A percentile compares a stretch with the other conserved stretches of the same genome.
These are phyloP conservation scores for Brachyrhaphis roseni DNA, from an alignment of 2,797 vertebrate species.

Conservation along the genomic window DNA sequence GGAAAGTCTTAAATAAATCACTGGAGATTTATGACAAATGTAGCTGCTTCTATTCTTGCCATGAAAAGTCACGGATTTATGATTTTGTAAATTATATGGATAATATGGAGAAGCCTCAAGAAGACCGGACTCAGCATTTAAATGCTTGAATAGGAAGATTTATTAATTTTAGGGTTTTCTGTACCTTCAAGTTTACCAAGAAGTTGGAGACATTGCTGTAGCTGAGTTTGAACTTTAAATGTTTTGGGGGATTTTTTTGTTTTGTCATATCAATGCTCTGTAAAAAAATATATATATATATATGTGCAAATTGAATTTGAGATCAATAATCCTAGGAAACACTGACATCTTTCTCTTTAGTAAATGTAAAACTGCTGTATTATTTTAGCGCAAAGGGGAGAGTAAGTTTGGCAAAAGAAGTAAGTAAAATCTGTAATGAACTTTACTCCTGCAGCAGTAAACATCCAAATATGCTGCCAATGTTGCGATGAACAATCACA, in stretches of 20 bases:
- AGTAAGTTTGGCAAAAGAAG: neutral
- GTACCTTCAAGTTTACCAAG: neutral
- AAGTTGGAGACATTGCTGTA: neutral
- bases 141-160: neutral
- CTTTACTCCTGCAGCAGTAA: no score
- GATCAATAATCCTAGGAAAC: neutral
- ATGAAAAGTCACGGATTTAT: conserved; percentile 3
- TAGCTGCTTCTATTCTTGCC: conserved; percentile 4
- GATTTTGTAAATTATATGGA: conserved; percentile 20
- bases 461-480: no score
- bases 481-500: no score
- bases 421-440: no score
- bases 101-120: conserved; percentile 6
- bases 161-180: neutral
- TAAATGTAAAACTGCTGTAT: neutral
- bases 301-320: no score
- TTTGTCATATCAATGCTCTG: no score
- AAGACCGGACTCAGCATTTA: neutral
- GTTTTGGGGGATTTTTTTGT: no score
- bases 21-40: conserved; percentile 6
- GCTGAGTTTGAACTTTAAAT: neutral
- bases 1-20: conserved; percentile 26
- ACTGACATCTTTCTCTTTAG: neutral
- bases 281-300: no score
- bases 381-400: neutral